phyloP scores from a whole-genome alignment of 1,140 invertebrate genomes.

The Stegodyphus mimosarum region DNA sequence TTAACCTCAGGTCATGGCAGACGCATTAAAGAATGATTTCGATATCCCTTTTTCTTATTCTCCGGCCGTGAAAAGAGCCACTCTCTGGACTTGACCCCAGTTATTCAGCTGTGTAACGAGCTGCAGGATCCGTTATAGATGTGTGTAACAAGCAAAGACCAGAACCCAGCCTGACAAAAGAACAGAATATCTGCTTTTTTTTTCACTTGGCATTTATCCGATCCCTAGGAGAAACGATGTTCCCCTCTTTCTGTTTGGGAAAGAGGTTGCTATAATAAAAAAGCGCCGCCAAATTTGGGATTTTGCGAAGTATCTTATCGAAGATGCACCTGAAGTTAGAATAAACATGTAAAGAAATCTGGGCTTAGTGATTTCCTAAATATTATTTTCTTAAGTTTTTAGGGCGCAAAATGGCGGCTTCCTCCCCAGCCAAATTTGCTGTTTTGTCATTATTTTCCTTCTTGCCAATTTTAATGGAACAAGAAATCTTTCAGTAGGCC shows the following conservation, averaged over 20 bases:
- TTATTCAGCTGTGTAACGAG: constrained; percentile 38
- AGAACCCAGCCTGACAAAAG: background rate
- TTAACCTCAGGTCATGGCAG: background rate
- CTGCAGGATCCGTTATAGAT: constrained; percentile 3
- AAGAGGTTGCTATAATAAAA: background rate
- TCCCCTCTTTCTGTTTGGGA: too few relatives aligned
- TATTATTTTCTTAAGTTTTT: too few relatives aligned
- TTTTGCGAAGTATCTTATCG: too few relatives aligned
- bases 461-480: too few relatives aligned
- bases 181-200: background rate
- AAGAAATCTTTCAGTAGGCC: too few relatives aligned
- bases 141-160: background rate
- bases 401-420: too few relatives aligned
- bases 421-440: too few relatives aligned
- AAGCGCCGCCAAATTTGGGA: too few relatives aligned
- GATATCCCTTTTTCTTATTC: constrained; percentile 5
- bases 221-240: background rate
- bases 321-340: too few relatives aligned
- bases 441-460: too few relatives aligned
- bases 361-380: too few relatives aligned
- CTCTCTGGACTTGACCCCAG: constrained; percentile 7
- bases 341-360: too few relatives aligned
- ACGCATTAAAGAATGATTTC: constrained; percentile 20
- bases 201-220: background rate
- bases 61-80: constrained; percentile 2